A percentile compares a stretch with the other conserved stretches of the same genome.
Conservation (phyloP, 2,888 invertebrate species). For the Bibio marci region DNA sequence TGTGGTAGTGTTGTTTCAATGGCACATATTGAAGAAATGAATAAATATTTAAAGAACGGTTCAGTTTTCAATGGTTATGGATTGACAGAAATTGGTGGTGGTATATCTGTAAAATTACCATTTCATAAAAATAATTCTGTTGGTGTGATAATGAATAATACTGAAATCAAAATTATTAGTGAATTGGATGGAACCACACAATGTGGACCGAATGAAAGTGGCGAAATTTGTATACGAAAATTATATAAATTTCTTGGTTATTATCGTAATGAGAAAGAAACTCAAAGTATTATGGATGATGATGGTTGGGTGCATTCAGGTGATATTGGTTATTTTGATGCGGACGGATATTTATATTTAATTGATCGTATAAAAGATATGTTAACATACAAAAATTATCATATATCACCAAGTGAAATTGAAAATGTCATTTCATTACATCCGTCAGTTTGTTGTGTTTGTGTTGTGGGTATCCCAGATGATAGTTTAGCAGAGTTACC, state of each 20-base stretch:
- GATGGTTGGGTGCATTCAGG: conserved; percentile 27
- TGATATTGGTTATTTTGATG: conserved; percentile 26
- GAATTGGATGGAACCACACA: no score
- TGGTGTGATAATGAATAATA: conserved; percentile 1
- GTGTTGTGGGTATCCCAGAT: conserved; percentile 20
- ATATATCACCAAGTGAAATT: conserved; percentile 20
- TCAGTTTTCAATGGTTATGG: conserved; percentile 20
- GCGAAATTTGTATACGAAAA: conserved; percentile 20
- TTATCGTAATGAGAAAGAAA: conserved; percentile 16
- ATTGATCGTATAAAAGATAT: conserved; percentile 21
- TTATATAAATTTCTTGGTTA: conserved; percentile 21
- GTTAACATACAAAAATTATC: conserved; percentile 19
- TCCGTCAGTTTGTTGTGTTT: conserved; percentile 18
- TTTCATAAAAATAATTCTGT: neutral
- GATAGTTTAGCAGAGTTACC: conserved; percentile 17
- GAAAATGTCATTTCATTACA: conserved; percentile 21
- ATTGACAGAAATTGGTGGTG: conserved; percentile 19
- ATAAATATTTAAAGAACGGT: conserved; percentile 16
- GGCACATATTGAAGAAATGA: conserved; percentile 14
- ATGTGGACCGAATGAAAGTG: conserved; percentile 18
- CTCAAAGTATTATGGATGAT: conserved; percentile 13
- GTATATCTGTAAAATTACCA: conserved; percentile 16
- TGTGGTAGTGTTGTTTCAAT: conserved; percentile 15
- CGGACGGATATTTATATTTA: conserved; percentile 20
- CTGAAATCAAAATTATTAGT: no score